These are phyloP conservation scores for Onchidella celtica DNA, from an alignment of 2,888 invertebrate species.

Conservation along the genomic window DNA sequence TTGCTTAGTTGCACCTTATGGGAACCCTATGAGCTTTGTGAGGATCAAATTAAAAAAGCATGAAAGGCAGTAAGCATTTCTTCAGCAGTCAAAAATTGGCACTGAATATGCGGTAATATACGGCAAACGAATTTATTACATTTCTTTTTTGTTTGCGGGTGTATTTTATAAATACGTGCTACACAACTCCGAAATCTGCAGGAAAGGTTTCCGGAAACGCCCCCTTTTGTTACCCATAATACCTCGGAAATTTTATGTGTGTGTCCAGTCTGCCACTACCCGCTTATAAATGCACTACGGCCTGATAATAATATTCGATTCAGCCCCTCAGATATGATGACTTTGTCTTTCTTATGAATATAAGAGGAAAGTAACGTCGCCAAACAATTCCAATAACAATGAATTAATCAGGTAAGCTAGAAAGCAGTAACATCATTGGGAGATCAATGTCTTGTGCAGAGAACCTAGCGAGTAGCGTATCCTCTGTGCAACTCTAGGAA, in stretches of 20 bases:
- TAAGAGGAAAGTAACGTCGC: too few relatives aligned
- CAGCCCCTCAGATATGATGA: background rate
- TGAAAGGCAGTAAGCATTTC: too few relatives aligned
- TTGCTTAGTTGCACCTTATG: too few relatives aligned
- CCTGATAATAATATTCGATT: slow-evolving; percentile 31
- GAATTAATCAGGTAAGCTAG: too few relatives aligned
- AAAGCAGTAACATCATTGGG: too few relatives aligned
- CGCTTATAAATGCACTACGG: background rate
- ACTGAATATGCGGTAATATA: background rate
- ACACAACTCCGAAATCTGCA: slow-evolving; percentile 32
- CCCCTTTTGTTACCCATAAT: slow-evolving; percentile 47
- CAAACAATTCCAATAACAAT: too few relatives aligned
- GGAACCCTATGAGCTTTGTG: too few relatives aligned
- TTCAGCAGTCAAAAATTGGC: background rate
- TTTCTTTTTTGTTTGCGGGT: background rate
- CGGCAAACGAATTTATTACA: background rate
- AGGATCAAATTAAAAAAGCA: too few relatives aligned
- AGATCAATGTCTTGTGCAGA: too few relatives aligned
- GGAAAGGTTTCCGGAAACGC: slow-evolving; percentile 39
- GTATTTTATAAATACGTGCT: slow-evolving; percentile 32
- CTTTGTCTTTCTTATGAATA: too few relatives aligned
- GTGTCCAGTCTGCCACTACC: slow-evolving; percentile 16
- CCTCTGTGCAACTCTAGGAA: too few relatives aligned
- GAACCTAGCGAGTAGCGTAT: too few relatives aligned
- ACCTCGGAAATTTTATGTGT: slow-evolving; percentile 36